Evolutionary conservation across 2,113 vertebrate genomes (phyloP).

Genomic region (Phaethon lepturus): DNA sequence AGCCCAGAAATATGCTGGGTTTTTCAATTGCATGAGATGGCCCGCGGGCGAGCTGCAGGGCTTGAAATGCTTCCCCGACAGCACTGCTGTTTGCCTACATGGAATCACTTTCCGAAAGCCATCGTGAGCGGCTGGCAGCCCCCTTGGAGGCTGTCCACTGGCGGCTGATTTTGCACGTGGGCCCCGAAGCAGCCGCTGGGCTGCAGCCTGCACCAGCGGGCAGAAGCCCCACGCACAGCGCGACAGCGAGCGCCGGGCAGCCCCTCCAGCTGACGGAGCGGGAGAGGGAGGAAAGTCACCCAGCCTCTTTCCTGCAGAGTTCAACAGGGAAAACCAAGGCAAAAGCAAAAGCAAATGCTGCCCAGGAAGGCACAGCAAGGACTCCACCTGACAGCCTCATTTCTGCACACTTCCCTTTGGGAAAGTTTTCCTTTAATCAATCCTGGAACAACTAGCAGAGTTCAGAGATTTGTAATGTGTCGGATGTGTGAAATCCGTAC

Average conservation of each 20-base stretch:
- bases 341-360: background rate
- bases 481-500: background rate
- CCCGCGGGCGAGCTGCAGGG: background rate
- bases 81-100: background rate
- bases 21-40: background rate
- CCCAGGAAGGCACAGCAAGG: background rate
- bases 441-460: background rate
- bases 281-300: background rate
- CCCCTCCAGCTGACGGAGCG: background rate
- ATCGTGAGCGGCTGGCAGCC: background rate
- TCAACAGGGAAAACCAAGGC: background rate
- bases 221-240: rapidly evolving
- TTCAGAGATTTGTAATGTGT: background rate
- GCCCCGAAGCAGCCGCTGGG: background rate
- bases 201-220: rapidly evolving
- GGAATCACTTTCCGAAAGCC: background rate
- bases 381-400: background rate
- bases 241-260: background rate
- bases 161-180: no score
- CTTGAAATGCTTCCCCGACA: background rate
- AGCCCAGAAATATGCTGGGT: background rate
- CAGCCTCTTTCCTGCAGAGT: background rate
- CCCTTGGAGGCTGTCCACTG: background rate
- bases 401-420: background rate
- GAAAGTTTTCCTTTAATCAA: background rate